phyloP scores from a whole-genome alignment of 2,797 vertebrate species.

The Cynopterus sphinx region DNA sequence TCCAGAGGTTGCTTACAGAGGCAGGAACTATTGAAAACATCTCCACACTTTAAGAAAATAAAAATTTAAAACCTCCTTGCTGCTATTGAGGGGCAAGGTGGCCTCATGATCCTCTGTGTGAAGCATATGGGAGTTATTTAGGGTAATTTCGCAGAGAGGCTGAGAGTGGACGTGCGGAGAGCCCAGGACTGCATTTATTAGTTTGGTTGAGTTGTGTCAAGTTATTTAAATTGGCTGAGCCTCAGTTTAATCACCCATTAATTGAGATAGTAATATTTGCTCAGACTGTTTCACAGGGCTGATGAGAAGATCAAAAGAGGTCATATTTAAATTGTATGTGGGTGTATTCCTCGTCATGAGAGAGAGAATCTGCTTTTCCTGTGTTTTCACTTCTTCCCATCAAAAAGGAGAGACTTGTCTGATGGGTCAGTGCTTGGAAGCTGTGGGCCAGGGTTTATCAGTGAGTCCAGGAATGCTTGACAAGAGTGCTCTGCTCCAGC shows the following conservation, averaged over 20 bases:
- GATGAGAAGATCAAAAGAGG: background rate
- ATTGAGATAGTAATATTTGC: background rate
- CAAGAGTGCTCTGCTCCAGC: background rate
- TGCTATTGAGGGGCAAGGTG: background rate
- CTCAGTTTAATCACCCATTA: background rate
- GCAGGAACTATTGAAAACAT: constrained; percentile 12
- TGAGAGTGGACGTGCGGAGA: fast-evolving
- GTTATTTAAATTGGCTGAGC: background rate
- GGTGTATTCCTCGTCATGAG: background rate
- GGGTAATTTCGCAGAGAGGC: background rate
- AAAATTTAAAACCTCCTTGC: background rate
- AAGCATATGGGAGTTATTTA: background rate
- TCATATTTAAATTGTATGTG: background rate
- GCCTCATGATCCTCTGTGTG: fast-evolving
- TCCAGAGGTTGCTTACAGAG: constrained; percentile 5
- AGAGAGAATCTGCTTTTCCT: background rate
- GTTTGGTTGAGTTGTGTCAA: background rate
- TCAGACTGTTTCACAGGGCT: background rate
- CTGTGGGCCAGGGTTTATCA: fast-evolving
- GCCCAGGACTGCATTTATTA: background rate
- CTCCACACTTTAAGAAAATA: background rate
- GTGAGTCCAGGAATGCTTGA: fast-evolving
- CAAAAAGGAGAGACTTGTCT: background rate
- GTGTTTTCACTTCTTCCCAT: background rate
- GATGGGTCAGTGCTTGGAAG: background rate